These are phyloP conservation scores for Lota lota DNA, from an alignment of 2,113 vertebrate genomes.

Conservation along the genomic window DNA sequence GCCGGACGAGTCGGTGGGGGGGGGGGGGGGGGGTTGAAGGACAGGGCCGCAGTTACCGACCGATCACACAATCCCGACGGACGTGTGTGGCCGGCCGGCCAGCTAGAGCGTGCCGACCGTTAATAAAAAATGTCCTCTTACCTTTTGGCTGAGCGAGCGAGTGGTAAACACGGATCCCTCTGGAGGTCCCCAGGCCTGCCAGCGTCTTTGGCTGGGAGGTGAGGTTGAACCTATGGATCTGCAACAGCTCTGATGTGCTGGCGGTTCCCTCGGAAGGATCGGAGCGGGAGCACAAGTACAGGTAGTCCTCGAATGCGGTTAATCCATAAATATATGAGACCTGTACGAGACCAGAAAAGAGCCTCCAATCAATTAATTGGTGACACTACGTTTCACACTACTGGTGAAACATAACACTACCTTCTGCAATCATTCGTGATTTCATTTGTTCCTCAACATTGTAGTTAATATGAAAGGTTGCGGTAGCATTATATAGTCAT, in stretches of 20 bases:
- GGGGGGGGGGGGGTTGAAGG: not conserved
- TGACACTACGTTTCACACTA: not conserved
- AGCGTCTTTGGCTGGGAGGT: slow-evolving; percentile 78
- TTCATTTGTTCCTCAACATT: too few relatives aligned
- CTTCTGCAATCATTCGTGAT: too few relatives aligned
- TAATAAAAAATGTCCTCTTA: slow-evolving; percentile 57
- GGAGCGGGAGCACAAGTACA: slow-evolving; percentile 80
- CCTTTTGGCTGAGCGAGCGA: slow-evolving; percentile 88
- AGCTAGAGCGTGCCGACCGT: slow-evolving; percentile 4
- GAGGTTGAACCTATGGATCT: slow-evolving; percentile 89
- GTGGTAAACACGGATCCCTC: slow-evolving; percentile 84
- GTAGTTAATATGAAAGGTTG: too few relatives aligned
- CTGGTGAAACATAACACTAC: too few relatives aligned
- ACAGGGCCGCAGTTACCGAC: slow-evolving; percentile 26
- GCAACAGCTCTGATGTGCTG: slow-evolving; percentile 73
- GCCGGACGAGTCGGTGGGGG: not conserved
- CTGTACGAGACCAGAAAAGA: slow-evolving; percentile 63
- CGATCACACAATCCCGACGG: not conserved
- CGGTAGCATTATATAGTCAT: too few relatives aligned
- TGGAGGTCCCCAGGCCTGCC: slow-evolving; percentile 75
- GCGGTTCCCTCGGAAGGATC: slow-evolving; percentile 67
- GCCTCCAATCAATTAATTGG: not conserved
- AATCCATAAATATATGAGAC: slow-evolving; percentile 86
- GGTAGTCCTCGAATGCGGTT: slow-evolving; percentile 90
- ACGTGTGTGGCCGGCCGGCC: not conserved